Base-by-base conservation (phyloP, 2,113 vertebrate species). In the Eleginops maclovinus region DNA sequence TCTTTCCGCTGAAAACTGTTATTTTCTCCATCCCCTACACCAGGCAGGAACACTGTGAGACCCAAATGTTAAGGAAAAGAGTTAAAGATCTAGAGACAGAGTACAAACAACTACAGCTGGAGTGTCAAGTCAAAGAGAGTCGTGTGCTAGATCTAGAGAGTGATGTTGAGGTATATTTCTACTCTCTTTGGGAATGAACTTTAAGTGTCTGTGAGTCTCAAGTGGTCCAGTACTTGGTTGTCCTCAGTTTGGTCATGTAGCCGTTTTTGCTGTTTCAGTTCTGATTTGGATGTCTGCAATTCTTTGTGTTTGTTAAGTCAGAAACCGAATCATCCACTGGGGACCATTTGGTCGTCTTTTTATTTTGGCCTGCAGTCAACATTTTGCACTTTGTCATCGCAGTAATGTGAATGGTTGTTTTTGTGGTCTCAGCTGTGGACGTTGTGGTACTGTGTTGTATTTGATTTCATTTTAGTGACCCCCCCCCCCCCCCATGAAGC, bases 81-180 rank as follows among this genome's bases (percentile, higher is more conserved):
- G 93, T 94, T 77, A 95, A 95, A 94, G 95, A 96, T 87, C 93
- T 96, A 89, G 95, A 96, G 83, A 90, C 93, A 90, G 95, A 96
- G 80, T 96, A 93, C 91, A 95, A 93, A 92, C 95, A 95, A 90
- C 94, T 95, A 53, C 95, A 96, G 87, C 91, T 94, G 93, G 94
- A 96, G 88, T 89, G 50, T 93, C 94, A 95, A 92, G 92, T 90
- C 83, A 95, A 93, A 94, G 94, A 95, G 83, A 91, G 92, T 83
- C 93, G 89, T 70, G 87, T 94, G 88, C 65, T 95, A 91, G 91
- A 94, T 79, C 93, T 95, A 93, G 94, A 95, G 87, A 93, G 89
- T 83, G 94, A 96, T 87, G 89, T 95, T 82, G 95, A 95, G 95
- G 95, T 96, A 92, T 88, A 62, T 55, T 68, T 79, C 81, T 67